Percentiles rank a stretch among this genome's conserved stretches.
phyloP scores from a whole-genome alignment of 92 coral and sea anemone genomes.

The Actinostola sp. region DNA sequence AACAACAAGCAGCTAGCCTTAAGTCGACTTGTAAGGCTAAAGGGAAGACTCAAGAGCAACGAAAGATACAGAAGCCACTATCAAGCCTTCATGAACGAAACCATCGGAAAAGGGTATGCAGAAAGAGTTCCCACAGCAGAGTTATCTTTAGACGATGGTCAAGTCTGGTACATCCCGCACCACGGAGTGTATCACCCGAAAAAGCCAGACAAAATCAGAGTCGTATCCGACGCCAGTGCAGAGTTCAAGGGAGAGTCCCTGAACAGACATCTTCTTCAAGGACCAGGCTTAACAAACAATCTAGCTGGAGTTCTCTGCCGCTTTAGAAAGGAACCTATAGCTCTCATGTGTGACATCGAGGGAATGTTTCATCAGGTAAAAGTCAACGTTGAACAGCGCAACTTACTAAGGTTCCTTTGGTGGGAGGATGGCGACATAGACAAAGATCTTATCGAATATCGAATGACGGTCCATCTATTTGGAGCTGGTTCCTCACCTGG shows the following conservation, averaged over 20 bases:
- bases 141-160: no score
- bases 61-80: slow-evolving; percentile 33
- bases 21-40: slow-evolving; percentile 29
- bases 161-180: slow-evolving; percentile 41
- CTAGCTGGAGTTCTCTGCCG: slow-evolving; percentile 11
- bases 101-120: slow-evolving; percentile 32
- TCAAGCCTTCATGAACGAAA: slow-evolving; percentile 37
- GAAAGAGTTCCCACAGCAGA: slow-evolving; percentile 40
- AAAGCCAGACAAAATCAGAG: slow-evolving; percentile 34
- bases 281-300: slow-evolving; percentile 19
- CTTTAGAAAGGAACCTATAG: slow-evolving; percentile 13
- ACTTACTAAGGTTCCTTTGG: slow-evolving; percentile 15
- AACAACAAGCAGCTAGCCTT: slow-evolving; percentile 49
- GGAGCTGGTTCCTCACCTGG: no score
- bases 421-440: slow-evolving; percentile 6
- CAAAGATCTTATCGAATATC: neutral
- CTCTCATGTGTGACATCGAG: slow-evolving; percentile 25
- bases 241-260: slow-evolving; percentile 12
- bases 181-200: slow-evolving; percentile 45
- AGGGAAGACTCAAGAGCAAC: slow-evolving; percentile 2
- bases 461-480: no score
- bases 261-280: slow-evolving; percentile 13
- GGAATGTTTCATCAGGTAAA: slow-evolving; percentile 24
- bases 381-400: neutral
- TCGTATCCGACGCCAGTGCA: slow-evolving; percentile 17